phyloP scores from a whole-genome alignment of 1,140 invertebrate genomes.

The Hyposmocoma kahamanoa region DNA sequence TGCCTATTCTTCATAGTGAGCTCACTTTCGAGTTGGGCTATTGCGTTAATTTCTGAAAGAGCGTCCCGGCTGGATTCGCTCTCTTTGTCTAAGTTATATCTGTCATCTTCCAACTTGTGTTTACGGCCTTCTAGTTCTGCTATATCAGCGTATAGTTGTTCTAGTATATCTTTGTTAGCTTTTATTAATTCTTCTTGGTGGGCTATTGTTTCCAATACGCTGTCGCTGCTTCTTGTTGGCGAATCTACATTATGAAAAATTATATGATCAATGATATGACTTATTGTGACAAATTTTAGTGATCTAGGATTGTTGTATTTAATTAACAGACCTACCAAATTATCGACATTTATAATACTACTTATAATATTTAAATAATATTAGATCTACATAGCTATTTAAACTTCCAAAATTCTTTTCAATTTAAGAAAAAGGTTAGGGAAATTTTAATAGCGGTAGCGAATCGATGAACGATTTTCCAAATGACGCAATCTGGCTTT shows the following conservation, averaged over 20 bases:
- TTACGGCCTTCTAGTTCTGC: slow-evolving; percentile 72
- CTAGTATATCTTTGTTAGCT: slow-evolving; percentile 63
- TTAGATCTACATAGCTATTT: too few relatives aligned
- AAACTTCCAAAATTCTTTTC: too few relatives aligned
- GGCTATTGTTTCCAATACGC: slow-evolving; percentile 57
- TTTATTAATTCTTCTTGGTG: slow-evolving; percentile 69
- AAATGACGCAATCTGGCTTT: too few relatives aligned
- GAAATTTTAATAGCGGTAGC: too few relatives aligned
- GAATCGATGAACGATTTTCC: too few relatives aligned
- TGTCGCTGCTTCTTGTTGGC: slow-evolving; percentile 32
- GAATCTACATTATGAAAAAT: slow-evolving; percentile 40
- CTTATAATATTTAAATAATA: too few relatives aligned
- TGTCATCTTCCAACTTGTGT: slow-evolving; percentile 54
- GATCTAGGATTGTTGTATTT: too few relatives aligned
- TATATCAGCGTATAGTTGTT: slow-evolving; percentile 71
- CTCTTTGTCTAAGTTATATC: slow-evolving; percentile 33
- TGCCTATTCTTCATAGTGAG: slow-evolving; percentile 79
- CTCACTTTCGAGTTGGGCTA: slow-evolving; percentile 71
- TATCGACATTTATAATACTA: too few relatives aligned
- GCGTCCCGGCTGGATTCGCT: slow-evolving; percentile 71
- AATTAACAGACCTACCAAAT: too few relatives aligned
- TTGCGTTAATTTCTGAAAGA: slow-evolving; percentile 54
- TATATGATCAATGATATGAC: too few relatives aligned
- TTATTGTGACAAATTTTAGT: too few relatives aligned
- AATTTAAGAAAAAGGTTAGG: too few relatives aligned